A percentile compares a stretch with the other conserved stretches of the same genome.
phyloP scores from a whole-genome alignment of 2,797 vertebrate species.

The Protonibea diacanthus region DNA sequence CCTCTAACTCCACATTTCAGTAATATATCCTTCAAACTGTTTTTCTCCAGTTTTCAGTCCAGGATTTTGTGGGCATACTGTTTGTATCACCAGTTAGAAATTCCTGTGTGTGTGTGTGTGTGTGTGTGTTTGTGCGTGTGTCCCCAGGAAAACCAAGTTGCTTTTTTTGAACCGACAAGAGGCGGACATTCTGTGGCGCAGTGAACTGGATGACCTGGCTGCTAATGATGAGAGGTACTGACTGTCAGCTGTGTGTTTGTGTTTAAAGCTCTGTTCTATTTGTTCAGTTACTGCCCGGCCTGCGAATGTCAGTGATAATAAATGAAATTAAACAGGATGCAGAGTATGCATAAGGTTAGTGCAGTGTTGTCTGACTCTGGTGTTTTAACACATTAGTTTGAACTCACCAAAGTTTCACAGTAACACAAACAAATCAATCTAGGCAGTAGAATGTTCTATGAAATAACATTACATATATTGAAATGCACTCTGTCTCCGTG shows the following conservation, averaged over 20 bases:
- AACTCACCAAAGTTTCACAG: too few relatives aligned
- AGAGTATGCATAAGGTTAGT: not conserved
- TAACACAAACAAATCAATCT: too few relatives aligned
- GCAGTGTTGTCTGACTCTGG: too few relatives aligned
- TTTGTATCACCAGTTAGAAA: not conserved
- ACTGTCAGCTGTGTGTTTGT: not conserved
- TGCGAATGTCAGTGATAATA: not conserved
- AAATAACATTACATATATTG: too few relatives aligned
- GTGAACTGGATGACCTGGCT: constrained; percentile 88
- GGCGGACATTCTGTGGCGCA: constrained; percentile 93
- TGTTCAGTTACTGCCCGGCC: not conserved
- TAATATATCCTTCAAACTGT: too few relatives aligned
- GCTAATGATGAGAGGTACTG: constrained; percentile 87
- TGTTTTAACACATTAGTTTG: too few relatives aligned
- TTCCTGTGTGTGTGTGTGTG: constrained; percentile 25
- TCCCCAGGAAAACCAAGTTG: constrained; percentile 88
- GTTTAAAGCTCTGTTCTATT: not conserved
- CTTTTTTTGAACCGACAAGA: constrained; percentile 95
- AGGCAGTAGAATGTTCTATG: too few relatives aligned
- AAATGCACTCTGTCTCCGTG: too few relatives aligned
- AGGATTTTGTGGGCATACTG: not conserved
- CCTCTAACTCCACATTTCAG: too few relatives aligned
- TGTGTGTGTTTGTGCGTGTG: constrained; percentile 1
- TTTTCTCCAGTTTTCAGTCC: too few relatives aligned
- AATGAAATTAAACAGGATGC: not conserved